phyloP scores from a whole-genome alignment of 1,140 invertebrate species.

The Zaprionus inermis region DNA sequence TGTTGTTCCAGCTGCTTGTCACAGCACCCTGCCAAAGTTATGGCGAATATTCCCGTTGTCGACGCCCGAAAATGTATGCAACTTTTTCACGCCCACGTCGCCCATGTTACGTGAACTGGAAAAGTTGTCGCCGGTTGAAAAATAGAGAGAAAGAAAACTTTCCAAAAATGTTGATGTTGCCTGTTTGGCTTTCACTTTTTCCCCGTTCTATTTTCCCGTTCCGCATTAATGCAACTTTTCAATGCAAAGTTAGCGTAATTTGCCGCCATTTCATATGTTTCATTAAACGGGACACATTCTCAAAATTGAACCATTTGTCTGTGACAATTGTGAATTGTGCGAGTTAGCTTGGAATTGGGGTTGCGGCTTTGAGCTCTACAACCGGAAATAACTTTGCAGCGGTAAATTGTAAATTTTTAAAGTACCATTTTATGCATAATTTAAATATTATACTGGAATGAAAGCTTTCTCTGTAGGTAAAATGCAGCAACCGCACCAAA shows the following conservation, averaged over 20 bases:
- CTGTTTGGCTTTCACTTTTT: slow-evolving; percentile 1
- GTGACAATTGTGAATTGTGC: slow-evolving; percentile 4
- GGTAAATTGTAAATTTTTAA: slow-evolving; percentile 47
- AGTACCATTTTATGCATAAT: slow-evolving; percentile 74
- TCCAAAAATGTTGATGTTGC: neutral
- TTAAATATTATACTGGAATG: slow-evolving; percentile 59
- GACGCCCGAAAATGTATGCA: slow-evolving; percentile 40
- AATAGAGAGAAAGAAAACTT: neutral
- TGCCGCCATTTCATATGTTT: slow-evolving; percentile 6
- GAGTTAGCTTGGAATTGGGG: neutral
- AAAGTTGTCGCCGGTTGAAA: slow-evolving; percentile 29
- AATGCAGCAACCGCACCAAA: slow-evolving; percentile 14
- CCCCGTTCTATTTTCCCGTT: neutral
- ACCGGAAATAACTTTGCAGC: slow-evolving; percentile 1
- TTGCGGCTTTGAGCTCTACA: neutral
- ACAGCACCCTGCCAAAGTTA: slow-evolving; percentile 49
- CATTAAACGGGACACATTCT: neutral
- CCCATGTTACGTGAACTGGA: slow-evolving; percentile 52
- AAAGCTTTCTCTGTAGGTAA: slow-evolving; percentile 41
- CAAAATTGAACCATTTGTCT: too few relatives aligned
- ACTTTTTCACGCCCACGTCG: slow-evolving; percentile 48
- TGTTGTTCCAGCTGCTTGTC: slow-evolving; percentile 13
- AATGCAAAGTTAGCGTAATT: slow-evolving; percentile 2
- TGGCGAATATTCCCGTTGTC: slow-evolving; percentile 36
- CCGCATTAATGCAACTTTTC: neutral